These are phyloP conservation scores for Actenoides lindsayi DNA, from an alignment of 2,113 vertebrate genomes.

Conservation along the genomic window DNA sequence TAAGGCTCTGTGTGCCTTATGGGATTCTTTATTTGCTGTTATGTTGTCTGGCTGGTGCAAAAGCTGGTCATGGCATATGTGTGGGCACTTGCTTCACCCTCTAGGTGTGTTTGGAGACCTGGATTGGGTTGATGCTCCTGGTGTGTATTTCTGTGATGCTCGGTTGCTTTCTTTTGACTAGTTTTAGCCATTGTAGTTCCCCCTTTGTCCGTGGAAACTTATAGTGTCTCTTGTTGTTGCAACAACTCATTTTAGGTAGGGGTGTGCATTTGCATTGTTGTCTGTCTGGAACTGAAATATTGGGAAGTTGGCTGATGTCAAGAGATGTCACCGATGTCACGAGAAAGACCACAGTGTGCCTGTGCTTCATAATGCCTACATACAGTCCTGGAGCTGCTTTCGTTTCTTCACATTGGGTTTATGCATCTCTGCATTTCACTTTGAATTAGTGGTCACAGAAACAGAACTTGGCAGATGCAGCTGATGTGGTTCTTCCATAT, in stretches of 20 bases:
- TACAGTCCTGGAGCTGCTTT: neutral
- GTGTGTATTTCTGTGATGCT: neutral
- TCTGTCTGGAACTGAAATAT: neutral
- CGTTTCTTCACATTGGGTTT: fast-evolving
- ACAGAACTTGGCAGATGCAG: neutral
- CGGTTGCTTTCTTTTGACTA: neutral
- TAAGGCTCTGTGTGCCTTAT: neutral
- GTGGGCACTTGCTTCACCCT: neutral
- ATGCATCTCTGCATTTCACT: neutral
- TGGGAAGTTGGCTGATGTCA: fast-evolving
- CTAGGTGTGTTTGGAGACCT: neutral
- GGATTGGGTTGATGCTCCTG: neutral
- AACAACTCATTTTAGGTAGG: neutral
- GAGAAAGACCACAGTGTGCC: neutral
- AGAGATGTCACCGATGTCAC: no score
- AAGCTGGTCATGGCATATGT: fast-evolving
- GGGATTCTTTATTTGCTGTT: neutral
- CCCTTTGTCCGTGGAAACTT: neutral
- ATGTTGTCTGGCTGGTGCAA: neutral
- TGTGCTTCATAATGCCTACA: neutral
- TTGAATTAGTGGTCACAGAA: neutral
- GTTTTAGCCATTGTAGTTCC: neutral
- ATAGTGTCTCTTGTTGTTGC: neutral
- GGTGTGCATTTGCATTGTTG: fast-evolving
- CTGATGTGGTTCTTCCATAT: neutral